Evolutionary conservation across 1,140 invertebrate species (phyloP), one percentile per base, ranked within the genome.

Genomic region (Pinna nobilis): DNA sequence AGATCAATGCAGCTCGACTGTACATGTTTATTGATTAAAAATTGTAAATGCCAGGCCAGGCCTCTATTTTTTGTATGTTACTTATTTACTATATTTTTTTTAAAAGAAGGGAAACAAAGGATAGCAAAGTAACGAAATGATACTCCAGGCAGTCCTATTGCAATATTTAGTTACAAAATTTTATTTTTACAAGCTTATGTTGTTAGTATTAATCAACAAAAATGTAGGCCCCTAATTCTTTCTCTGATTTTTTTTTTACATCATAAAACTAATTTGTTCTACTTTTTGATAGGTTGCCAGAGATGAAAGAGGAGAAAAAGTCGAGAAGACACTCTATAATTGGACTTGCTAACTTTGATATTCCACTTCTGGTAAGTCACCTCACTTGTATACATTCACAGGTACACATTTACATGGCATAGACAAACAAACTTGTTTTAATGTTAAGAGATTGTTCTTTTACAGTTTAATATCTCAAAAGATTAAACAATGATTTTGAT

Each of bases 321-420:
- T 71, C 63, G 9, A 67, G 74, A 53, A 28, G 74, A 28, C 74
- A 76, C 64, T 76, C 74, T 20, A 61, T 76, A 0, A 76, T 76
- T 47, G 74, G 74, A 51, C 30, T 72, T 18, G 69, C 63, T 4
- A 67, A 41, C n/a, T 76, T 76, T 71, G 74, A 76, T 20, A 39
- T 76, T 33, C 74, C 74, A 15, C 50, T 33, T 50, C 37, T 71
- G 57, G 69, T 71, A 64, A 71, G 9, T n/a, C n/a, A n/a, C n/a
- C n/a, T n/a, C n/a, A n/a, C n/a, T 53, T 15, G 23, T 59, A 35
- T 41, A 23, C 30, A 51, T 51, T 25, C 20, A 23, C 28, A 25
- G 20, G 49, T 50, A 23, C n/a, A n/a, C 11, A 23, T 51, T 51
- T 20, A 51, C 15, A 25, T 2, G n/a, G 20, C 23, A 9, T 51